Conservation (phyloP, 2,888 invertebrate species). For the Caenorhabditis sulstoni region DNA sequence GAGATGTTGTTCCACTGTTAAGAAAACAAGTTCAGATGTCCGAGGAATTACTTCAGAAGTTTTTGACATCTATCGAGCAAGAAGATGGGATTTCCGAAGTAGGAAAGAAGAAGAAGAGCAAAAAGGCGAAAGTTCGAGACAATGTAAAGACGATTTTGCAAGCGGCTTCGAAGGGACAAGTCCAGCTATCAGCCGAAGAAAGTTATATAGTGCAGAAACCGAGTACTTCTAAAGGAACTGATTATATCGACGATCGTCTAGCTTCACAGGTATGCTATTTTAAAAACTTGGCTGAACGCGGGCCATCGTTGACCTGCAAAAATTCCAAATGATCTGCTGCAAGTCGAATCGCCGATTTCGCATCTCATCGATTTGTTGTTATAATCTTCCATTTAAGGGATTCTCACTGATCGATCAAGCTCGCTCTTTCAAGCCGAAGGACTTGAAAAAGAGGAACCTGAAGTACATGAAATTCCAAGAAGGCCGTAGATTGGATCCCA, state of each 20-base stretch:
- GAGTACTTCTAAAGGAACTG: constrained; percentile 37
- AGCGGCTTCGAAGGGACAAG: constrained; percentile 59
- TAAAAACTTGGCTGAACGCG: not conserved
- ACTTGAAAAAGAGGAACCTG: constrained; percentile 60
- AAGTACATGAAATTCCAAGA: constrained; percentile 61
- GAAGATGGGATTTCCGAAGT: constrained; percentile 54
- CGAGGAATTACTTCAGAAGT: constrained; percentile 62
- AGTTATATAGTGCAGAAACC: constrained; percentile 56
- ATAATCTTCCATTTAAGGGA: constrained; percentile 45
- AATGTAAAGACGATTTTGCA: constrained; percentile 46
- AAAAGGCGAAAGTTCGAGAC: constrained; percentile 21
- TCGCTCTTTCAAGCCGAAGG: constrained; percentile 53
- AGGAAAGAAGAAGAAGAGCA: constrained; percentile 40
- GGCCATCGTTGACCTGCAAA: no score
- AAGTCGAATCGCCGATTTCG: no score
- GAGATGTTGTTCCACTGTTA: no score
- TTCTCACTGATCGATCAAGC: constrained; percentile 65
- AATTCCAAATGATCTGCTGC: not conserved
- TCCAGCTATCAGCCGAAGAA: constrained; percentile 52
- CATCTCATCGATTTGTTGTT: no score
- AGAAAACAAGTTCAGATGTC: constrained; percentile 47
- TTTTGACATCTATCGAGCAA: constrained; percentile 56
- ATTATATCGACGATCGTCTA: constrained; percentile 53
- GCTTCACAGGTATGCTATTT: constrained; percentile 38
- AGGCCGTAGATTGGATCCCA: constrained; percentile 36